Conservation (phyloP, 2,797 vertebrate species). For the Varecia variegata region DNA sequence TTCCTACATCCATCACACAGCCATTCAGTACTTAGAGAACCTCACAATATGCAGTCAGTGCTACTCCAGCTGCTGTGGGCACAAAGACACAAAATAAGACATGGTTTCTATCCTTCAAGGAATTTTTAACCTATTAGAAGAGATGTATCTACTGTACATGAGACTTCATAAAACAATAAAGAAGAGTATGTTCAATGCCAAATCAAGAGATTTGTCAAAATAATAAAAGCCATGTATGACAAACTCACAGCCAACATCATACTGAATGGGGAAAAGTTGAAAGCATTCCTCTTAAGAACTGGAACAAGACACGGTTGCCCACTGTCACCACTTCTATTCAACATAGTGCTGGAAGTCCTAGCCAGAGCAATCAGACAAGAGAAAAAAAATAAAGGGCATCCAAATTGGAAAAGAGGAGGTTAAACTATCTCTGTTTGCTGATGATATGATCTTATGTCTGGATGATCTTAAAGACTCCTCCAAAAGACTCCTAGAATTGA, state of each 20-base stretch:
- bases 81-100: background rate
- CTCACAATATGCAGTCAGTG: background rate
- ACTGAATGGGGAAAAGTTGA: too few species aligned
- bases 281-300: too few species aligned
- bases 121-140: conserved; percentile 14
- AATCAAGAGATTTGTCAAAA: too few species aligned
- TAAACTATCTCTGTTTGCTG: background rate
- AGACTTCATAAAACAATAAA: background rate
- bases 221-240: too few species aligned
- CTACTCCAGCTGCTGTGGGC: background rate
- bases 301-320: too few species aligned
- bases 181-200: background rate
- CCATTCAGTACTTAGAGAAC: background rate
- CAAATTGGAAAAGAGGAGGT: background rate
- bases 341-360: too few species aligned
- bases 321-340: too few species aligned
- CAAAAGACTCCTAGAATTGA: background rate
- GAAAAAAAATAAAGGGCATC: too few species aligned
- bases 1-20: background rate
- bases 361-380: too few species aligned
- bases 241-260: too few species aligned
- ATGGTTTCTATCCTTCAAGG: background rate
- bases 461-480: background rate
- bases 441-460: background rate
- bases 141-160: background rate